phyloP scores from a whole-genome alignment of 2,113 vertebrate species.

The Vidua chalybeata region DNA sequence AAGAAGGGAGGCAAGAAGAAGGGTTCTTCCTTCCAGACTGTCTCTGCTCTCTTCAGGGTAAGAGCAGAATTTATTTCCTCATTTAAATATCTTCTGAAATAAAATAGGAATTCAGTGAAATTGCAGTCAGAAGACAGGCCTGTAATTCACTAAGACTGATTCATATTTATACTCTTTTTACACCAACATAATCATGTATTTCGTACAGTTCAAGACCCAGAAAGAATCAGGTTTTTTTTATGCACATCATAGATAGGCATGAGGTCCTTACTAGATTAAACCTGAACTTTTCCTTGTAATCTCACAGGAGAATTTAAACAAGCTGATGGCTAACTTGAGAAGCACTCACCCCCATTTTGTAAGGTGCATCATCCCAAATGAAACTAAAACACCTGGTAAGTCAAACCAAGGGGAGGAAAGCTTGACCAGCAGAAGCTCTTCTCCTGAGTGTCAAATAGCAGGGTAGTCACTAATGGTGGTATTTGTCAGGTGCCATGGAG shows the following conservation, averaged over 20 bases:
- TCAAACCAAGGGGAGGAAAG: neutral
- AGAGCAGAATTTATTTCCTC: neutral
- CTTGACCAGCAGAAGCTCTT: neutral
- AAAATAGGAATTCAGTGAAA: neutral
- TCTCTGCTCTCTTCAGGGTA: constrained; percentile 43
- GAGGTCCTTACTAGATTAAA: neutral
- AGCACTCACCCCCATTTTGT: neutral
- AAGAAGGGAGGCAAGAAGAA: constrained; percentile 18
- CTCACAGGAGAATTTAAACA: constrained; percentile 87
- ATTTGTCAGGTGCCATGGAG: constrained; percentile 80
- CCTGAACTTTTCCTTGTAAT: neutral
- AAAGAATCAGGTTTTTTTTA: neutral
- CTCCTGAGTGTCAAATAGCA: neutral
- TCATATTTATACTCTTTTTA: neutral
- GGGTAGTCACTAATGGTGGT: neutral
- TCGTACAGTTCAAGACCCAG: neutral
- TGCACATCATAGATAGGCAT: neutral
- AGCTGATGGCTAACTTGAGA: constrained; percentile 15
- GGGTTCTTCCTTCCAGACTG: constrained; percentile 44
- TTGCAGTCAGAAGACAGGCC: neutral
- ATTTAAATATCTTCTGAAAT: neutral
- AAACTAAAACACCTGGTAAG: constrained; percentile 87
- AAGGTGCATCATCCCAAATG: constrained; percentile 83
- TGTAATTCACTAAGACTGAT: neutral
- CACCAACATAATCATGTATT: neutral